Evolutionary conservation across 2,113 vertebrate species (phyloP).

Genomic region (Chloroceryle aenea): DNA sequence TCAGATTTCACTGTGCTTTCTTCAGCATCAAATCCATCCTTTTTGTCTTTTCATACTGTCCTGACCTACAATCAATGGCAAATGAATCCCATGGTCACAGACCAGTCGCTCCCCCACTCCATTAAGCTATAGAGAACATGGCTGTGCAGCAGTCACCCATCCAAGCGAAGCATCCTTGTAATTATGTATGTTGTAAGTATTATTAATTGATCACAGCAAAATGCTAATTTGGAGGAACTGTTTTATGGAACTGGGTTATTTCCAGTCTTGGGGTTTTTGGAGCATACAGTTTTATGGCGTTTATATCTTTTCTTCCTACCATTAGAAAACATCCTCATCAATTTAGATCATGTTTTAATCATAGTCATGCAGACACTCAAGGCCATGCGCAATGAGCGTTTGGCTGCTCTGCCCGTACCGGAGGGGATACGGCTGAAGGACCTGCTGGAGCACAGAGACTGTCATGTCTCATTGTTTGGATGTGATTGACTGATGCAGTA

Average conservation of each 20-base stretch:
- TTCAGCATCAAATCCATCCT: neutral
- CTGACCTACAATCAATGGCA: neutral
- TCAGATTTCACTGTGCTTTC: neutral
- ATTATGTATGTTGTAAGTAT: neutral
- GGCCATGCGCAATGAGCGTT: neutral
- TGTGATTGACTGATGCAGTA: neutral
- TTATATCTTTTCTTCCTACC: neutral
- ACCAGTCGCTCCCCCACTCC: neutral
- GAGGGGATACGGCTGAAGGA: neutral
- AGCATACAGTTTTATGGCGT: neutral
- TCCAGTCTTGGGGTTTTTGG: neutral
- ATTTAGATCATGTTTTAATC: constrained; percentile 38
- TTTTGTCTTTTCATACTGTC: neutral
- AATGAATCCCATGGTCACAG: neutral
- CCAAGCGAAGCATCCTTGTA: neutral
- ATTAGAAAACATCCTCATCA: constrained; percentile 5
- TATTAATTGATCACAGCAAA: constrained; percentile 6
- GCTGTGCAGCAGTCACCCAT: neutral
- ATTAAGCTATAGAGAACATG: neutral
- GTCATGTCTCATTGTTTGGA: neutral
- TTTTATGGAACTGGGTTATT: neutral
- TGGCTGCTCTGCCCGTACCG: neutral
- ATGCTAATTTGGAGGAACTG: neutral
- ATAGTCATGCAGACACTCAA: neutral
- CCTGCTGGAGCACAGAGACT: neutral